Evolutionary conservation across 2,888 invertebrate species (phyloP).

Genomic region (Himalopsyche japonica): DNA sequence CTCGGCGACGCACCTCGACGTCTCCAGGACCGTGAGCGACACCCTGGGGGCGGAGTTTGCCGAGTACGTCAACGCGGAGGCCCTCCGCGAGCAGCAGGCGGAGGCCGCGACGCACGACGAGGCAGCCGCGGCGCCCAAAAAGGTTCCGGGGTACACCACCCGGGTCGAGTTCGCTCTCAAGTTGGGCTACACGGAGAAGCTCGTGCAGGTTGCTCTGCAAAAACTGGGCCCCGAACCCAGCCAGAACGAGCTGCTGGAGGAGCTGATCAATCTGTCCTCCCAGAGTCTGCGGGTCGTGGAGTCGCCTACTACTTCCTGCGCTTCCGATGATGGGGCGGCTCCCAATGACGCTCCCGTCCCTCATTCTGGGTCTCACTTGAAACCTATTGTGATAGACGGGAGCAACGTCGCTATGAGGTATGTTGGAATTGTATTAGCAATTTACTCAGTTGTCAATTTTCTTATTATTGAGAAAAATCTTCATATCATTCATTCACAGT

Average conservation of each 20-base stretch:
- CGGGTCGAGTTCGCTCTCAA: constrained; percentile 90
- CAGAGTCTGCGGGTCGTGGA: constrained; percentile 49
- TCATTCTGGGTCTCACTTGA: constrained; percentile 51
- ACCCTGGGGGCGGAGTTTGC: constrained; percentile 85
- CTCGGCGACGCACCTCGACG: constrained; percentile 67
- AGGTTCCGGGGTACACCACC: constrained; percentile 49
- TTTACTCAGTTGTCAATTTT: background rate
- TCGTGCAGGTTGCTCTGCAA: constrained; percentile 80
- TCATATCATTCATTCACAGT: too few species aligned
- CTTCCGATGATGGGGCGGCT: constrained; percentile 48
- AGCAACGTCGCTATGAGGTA: constrained; percentile 94
- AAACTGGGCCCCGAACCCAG: constrained; percentile 84
- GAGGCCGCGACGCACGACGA: constrained; percentile 8
- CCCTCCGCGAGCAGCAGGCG: constrained; percentile 41
- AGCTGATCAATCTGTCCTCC: constrained; percentile 81
- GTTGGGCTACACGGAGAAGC: constrained; percentile 86
- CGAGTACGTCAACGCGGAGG: constrained; percentile 71
- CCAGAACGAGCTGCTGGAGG: constrained; percentile 85
- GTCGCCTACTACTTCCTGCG: constrained; percentile 40
- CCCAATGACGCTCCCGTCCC: constrained; percentile 48
- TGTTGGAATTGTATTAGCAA: constrained; percentile 38
- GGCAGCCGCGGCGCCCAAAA: constrained; percentile 4
- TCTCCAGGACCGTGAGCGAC: constrained; percentile 81
- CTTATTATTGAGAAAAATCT: too few species aligned
- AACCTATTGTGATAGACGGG: constrained; percentile 90